A percentile compares a stretch with the other conserved stretches of the same genome.
These are phyloP conservation scores for Falco concolor DNA, from an alignment of 2,797 vertebrate species.

Conservation along the genomic window DNA sequence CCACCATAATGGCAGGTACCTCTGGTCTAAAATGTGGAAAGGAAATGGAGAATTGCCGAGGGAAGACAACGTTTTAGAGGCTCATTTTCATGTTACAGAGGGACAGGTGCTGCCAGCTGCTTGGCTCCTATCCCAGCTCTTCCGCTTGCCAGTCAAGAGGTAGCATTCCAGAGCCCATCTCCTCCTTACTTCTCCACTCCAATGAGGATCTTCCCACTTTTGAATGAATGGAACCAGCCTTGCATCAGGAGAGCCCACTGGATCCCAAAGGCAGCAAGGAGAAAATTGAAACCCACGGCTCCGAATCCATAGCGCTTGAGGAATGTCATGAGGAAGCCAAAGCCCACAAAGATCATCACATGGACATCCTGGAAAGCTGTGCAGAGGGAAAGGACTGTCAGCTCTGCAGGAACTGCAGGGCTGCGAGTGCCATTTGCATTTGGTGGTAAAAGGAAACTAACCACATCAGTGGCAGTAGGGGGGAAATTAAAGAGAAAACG, in stretches of 20 bases:
- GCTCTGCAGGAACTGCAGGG: neutral
- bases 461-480: neutral
- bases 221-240: constrained; percentile 88
- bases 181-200: constrained; percentile 84
- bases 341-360: constrained; percentile 97
- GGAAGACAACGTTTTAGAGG: neutral
- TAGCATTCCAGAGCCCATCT: neutral
- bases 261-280: constrained; percentile 90
- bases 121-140: neutral
- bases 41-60: neutral
- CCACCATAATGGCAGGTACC: neutral
- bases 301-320: constrained; percentile 92
- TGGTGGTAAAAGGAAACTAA: neutral
- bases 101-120: neutral
- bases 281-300: constrained; percentile 91
- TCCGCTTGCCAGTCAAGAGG: neutral
- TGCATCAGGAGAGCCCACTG: constrained; percentile 98
- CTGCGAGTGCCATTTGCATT: neutral
- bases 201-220: constrained; percentile 80
- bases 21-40: neutral
- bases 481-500: neutral
- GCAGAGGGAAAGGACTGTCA: neutral
- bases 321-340: constrained; percentile 97
- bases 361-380: constrained; percentile 97
- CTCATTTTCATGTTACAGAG: neutral